phyloP scores from a whole-genome alignment of 1,140 invertebrate genomes.

The Polypedilum vanderplanki region DNA sequence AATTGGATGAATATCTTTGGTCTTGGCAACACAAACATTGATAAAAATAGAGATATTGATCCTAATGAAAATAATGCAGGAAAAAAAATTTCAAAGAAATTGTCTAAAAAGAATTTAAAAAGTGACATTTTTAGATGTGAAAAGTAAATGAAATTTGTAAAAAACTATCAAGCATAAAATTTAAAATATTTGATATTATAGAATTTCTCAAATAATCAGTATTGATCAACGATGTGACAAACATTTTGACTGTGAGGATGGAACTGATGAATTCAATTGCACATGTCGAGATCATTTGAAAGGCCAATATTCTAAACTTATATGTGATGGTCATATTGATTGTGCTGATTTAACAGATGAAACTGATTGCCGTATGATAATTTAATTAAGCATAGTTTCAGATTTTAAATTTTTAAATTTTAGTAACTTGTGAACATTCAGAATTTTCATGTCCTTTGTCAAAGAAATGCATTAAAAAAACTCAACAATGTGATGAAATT shows the following conservation, averaged over 20 bases:
- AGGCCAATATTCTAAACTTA: constrained; percentile 42
- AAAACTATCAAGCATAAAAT: constrained; percentile 31
- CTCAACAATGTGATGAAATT: constrained; percentile 53
- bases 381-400: not conserved
- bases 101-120: not conserved
- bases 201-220: constrained; percentile 57
- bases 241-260: constrained; percentile 69
- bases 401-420: not conserved
- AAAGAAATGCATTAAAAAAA: constrained; percentile 50
- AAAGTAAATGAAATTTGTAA: constrained; percentile 37
- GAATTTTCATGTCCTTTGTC: constrained; percentile 39
- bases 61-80: constrained; percentile 39
- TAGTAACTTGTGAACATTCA: constrained; percentile 29
- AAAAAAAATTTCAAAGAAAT: constrained; percentile 30
- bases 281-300: constrained; percentile 62
- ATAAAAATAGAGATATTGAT: constrained; percentile 30
- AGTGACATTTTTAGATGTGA: constrained; percentile 41
- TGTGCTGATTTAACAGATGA: constrained; percentile 72
- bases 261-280: constrained; percentile 68
- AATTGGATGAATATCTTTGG: constrained; percentile 35
- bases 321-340: constrained; percentile 74
- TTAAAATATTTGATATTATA: constrained; percentile 40
- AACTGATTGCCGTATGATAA: constrained; percentile 54
- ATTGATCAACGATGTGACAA: constrained; percentile 57
- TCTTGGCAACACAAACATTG: constrained; percentile 31